Evolutionary conservation across 2,113 vertebrate genomes (phyloP).

Genomic region (Amazona vittata): DNA sequence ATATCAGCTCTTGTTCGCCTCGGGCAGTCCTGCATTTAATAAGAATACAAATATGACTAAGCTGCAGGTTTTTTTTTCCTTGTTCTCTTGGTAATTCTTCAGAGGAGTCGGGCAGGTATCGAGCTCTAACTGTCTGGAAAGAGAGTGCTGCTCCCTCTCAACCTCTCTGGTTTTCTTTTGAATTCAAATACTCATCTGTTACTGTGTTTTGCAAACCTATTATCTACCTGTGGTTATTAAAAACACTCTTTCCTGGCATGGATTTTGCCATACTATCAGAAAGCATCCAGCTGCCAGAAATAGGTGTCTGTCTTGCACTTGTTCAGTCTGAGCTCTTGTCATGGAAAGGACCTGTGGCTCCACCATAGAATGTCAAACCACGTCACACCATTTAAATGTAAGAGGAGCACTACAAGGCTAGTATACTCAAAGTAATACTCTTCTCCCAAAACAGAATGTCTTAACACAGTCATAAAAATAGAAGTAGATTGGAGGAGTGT

Average conservation of each 20-base stretch:
- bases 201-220: slow-evolving; percentile 44
- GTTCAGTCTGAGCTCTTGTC: background rate
- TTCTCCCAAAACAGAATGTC: background rate
- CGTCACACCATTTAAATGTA: background rate
- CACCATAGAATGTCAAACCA: background rate
- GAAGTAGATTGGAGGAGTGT: background rate
- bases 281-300: background rate
- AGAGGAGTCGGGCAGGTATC: slow-evolving; percentile 73
- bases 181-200: slow-evolving; percentile 49
- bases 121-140: slow-evolving; percentile 70
- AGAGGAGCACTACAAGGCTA: background rate
- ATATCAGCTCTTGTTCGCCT: slow-evolving; percentile 82
- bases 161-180: slow-evolving; percentile 43
- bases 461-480: background rate
- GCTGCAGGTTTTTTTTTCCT: slow-evolving; percentile 76
- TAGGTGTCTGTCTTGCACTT: background rate
- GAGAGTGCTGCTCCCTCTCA: background rate
- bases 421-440: background rate
- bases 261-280: background rate
- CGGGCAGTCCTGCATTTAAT: slow-evolving; percentile 78
- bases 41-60: slow-evolving; percentile 77
- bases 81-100: slow-evolving; percentile 58
- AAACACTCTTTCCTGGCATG: slow-evolving; percentile 13
- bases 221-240: slow-evolving; percentile 48
- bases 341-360: background rate